Conservation (phyloP, 2,888 invertebrate species). For the Drosophila cognata region DNA sequence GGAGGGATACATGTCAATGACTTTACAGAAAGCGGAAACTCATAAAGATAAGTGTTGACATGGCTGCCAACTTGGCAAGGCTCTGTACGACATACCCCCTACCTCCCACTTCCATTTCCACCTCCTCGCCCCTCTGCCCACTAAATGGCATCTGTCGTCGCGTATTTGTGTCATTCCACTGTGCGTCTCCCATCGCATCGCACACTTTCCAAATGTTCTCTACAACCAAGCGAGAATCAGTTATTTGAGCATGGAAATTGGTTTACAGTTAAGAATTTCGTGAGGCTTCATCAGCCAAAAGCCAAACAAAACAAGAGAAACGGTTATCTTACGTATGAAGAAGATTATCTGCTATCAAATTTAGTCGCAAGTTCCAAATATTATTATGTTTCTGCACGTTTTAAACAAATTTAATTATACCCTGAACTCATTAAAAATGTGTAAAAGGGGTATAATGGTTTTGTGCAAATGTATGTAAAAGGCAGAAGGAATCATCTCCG, state of each 20-base stretch:
- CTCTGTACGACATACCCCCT: constrained; percentile 17
- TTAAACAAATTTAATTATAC: neutral
- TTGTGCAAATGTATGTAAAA: no score
- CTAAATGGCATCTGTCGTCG: constrained; percentile 76
- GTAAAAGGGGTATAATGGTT: no score
- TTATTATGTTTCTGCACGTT: neutral
- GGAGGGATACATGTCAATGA: constrained; percentile 82
- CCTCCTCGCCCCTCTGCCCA: constrained; percentile 4
- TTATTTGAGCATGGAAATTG: constrained; percentile 40
- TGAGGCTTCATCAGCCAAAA: neutral
- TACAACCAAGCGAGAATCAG: constrained; percentile 18
- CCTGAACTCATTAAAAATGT: no score
- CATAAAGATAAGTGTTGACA: constrained; percentile 84
- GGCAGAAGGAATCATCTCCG: no score
- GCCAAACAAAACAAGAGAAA: neutral
- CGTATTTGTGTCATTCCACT: constrained; percentile 73
- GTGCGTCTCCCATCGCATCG: constrained; percentile 27
- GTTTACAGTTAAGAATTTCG: constrained; percentile 19
- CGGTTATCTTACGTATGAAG: neutral
- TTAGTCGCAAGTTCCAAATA: neutral
- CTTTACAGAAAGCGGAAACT: constrained; percentile 84
- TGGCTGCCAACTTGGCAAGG: constrained; percentile 70
- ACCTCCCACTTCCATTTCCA: neutral
- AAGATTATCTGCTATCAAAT: neutral
- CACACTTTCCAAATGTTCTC: constrained; percentile 49